Conservation (phyloP, 1,140 invertebrate species). For the Cotesia glomerata region DNA sequence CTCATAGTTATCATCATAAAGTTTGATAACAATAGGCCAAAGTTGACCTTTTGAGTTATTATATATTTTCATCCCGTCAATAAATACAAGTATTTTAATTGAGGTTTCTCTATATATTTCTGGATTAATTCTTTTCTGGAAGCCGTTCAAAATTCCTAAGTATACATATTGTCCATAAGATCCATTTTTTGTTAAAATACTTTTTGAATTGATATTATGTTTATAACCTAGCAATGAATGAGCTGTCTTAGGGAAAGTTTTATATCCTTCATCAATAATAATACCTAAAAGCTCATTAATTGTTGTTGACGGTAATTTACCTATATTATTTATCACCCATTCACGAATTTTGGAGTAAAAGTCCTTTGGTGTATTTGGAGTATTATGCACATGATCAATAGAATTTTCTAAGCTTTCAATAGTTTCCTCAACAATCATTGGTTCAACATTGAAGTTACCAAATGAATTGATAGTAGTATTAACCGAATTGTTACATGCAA, state of each 20-base stretch:
- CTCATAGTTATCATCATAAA: neutral
- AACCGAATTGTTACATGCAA: too few species aligned
- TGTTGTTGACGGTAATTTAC: conserved; percentile 4
- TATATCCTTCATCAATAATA: conserved; percentile 22
- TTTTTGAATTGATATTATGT: conserved; percentile 6
- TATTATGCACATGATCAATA: too few species aligned
- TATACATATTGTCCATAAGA: conserved; percentile 30
- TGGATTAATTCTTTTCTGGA: conserved; percentile 22
- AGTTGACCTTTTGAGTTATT: neutral
- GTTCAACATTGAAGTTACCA: too few species aligned
- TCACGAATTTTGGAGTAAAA: conserved; percentile 16
- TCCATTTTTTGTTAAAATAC: neutral
- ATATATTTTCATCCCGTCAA: neutral
- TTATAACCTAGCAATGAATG: conserved; percentile 24
- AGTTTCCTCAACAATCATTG: too few species aligned
- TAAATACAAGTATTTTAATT: neutral
- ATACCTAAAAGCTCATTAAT: conserved; percentile 24
- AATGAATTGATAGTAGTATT: too few species aligned
- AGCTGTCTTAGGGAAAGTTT: conserved; percentile 28
- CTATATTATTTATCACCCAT: conserved; percentile 28
- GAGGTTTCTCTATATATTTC: conserved; percentile 27
- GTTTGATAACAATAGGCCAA: neutral
- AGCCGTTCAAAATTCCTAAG: conserved; percentile 28
- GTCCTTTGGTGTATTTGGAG: too few species aligned
- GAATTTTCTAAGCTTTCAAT: too few species aligned